These are phyloP conservation scores for Rhagonycha fulva DNA, from an alignment of 2,888 invertebrate species.

Conservation along the genomic window DNA sequence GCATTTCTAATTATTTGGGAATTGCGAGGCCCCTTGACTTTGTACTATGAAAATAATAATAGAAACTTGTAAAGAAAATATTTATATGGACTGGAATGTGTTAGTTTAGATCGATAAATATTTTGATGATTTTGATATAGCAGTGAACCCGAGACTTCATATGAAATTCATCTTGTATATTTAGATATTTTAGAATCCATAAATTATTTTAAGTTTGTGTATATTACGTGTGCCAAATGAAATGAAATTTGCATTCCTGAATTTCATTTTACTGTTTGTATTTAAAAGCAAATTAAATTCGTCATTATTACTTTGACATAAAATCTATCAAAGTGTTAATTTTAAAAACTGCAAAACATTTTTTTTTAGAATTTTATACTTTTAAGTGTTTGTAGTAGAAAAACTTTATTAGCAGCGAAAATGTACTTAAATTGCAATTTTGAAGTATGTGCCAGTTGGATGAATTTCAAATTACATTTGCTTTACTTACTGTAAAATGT, in stretches of 20 bases:
- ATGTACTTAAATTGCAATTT: neutral
- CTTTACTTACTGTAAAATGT: neutral
- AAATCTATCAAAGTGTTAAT: neutral
- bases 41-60: neutral
- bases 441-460: neutral
- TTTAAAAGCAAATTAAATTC: neutral
- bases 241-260: neutral
- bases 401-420: neutral
- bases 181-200: neutral
- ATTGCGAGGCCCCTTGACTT: too few species aligned
- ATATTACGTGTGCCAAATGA: constrained; percentile 6
- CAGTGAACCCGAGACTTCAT: neutral
- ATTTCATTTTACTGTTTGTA: neutral
- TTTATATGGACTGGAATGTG: neutral
- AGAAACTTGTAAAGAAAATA: neutral
- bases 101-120: neutral
- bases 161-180: neutral
- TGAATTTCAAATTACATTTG: neutral
- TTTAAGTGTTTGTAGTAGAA: neutral
- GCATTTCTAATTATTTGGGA: too few species aligned
- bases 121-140: neutral
- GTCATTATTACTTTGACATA: neutral
- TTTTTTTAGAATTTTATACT: neutral
- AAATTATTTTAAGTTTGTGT: constrained; percentile 12
- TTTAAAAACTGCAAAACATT: neutral